Percentiles rank a stretch among this genome's conserved stretches.
Conservation (phyloP, 64 coral and sea anemone genomes). For the Astreopora myriophthalma region DNA sequence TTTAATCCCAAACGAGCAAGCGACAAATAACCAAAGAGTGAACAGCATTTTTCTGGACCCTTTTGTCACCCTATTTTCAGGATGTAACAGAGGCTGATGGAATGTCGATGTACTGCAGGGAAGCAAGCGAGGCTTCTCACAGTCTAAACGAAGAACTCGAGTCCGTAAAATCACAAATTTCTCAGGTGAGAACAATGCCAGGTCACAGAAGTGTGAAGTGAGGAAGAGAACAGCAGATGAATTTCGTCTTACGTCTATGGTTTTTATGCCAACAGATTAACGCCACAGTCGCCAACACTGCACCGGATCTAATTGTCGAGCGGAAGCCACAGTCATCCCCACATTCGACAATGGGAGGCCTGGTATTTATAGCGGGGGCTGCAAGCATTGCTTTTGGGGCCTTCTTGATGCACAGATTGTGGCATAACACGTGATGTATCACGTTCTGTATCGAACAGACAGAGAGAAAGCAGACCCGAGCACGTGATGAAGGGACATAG, state of each 20-base stretch:
- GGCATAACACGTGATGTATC: neutral
- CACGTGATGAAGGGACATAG: neutral
- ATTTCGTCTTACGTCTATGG: no score
- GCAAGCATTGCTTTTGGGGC: slow-evolving; percentile 17
- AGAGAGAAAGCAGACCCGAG: neutral
- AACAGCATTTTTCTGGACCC: neutral
- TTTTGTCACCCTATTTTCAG: neutral
- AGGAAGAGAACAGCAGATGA: neutral
- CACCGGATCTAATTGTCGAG: slow-evolving; percentile 10
- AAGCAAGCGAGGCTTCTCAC: slow-evolving; percentile 22
- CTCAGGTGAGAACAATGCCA: neutral
- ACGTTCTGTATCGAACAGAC: neutral
- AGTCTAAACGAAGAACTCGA: slow-evolving; percentile 31
- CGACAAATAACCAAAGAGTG: no score
- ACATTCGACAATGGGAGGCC: neutral
- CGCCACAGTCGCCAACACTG: neutral
- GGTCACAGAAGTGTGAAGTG: neutral
- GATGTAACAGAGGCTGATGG: slow-evolving; percentile 64
- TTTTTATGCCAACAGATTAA: neutral
- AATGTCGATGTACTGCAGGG: slow-evolving; percentile 36
- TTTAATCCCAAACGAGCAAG: no score
- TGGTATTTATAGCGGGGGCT: neutral
- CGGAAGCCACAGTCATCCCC: slow-evolving; percentile 17
- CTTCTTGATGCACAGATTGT: neutral
- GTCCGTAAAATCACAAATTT: neutral